These are phyloP conservation scores for Parelbella ahira DNA, from an alignment of 2,888 invertebrate species.

Conservation along the genomic window DNA sequence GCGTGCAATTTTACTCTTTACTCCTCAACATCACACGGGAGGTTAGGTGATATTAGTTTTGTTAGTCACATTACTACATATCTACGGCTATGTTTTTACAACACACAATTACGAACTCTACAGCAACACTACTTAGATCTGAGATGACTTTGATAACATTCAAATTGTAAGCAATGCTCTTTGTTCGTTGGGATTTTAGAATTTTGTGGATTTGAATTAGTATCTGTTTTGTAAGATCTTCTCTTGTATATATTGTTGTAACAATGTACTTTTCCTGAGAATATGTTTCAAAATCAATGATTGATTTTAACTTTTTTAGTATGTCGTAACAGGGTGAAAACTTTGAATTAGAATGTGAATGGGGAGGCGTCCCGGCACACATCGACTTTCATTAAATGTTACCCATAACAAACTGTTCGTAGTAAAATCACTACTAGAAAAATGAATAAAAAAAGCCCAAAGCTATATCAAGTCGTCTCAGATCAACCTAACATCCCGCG, in stretches of 20 bases:
- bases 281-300: too few species aligned
- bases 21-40: conserved; percentile 65
- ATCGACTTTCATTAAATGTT: too few species aligned
- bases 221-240: too few species aligned
- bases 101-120: conserved; percentile 2
- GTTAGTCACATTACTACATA: conserved; percentile 48
- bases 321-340: too few species aligned
- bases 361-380: too few species aligned
- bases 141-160: conserved; percentile 17
- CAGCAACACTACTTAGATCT: conserved; percentile 5
- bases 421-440: too few species aligned
- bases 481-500: conserved; percentile 55
- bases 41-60: conserved; percentile 50
- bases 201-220: not conserved
- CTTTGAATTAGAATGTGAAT: too few species aligned
- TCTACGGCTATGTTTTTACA: not conserved
- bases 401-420: too few species aligned
- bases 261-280: too few species aligned
- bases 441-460: too few species aligned
- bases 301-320: too few species aligned
- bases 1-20: conserved; percentile 47
- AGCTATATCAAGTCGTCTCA: conserved; percentile 27
- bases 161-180: not conserved
- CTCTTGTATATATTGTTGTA: too few species aligned
- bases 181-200: not conserved